Base-by-base conservation (phyloP, 2,888 invertebrate species). In the Bhutanitis thaidina region DNA sequence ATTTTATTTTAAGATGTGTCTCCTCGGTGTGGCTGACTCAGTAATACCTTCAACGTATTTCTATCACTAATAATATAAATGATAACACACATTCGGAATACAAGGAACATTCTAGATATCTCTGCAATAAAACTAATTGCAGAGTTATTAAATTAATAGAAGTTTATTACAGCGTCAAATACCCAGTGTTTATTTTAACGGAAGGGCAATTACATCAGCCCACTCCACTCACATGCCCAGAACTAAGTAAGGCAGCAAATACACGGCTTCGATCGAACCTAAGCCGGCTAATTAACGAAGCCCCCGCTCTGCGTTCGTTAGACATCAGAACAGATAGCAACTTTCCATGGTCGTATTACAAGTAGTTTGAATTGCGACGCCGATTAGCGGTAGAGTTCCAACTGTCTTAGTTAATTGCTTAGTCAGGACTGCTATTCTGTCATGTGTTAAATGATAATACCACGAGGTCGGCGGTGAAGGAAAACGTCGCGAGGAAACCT, bases 401-500 rank as follows among this genome's bases (percentile, higher is more conserved):
- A 36, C 29, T 20, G 29, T n/a, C 30, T 46, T 46, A 14, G 27
- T 30, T 46, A 46, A 46, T 46, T 15, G 13, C 29, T 45, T 37
- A 45, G 36, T 27, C 16, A 20, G 20, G 20, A 20, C 20, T 20
- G 20, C 20, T 5, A 5, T 2, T 20, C 5, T 20, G 20, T 5
- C 20, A 20, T 20, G 2, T 20, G 5, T 5, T 20, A 20, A 2
- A 20, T 3, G 20, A 20, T 20, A 20, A 20, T 20, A 20, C 3
- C 20, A 20, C n/a, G n/a, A n/a, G n/a, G n/a, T n/a, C n/a, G n/a
- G n/a, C n/a, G n/a, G n/a, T n/a, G n/a, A n/a, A n/a, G n/a, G n/a
- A n/a, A n/a, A n/a, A n/a, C n/a, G n/a, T n/a, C n/a, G n/a, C n/a
- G n/a, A n/a, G n/a, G n/a, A n/a, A n/a, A n/a, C n/a, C n/a, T n/a